A percentile compares a stretch with the other conserved stretches of the same genome.
These are phyloP conservation scores for Rhinopomastus cyanomelas DNA, from an alignment of 2,113 vertebrate genomes.

Conservation along the genomic window DNA sequence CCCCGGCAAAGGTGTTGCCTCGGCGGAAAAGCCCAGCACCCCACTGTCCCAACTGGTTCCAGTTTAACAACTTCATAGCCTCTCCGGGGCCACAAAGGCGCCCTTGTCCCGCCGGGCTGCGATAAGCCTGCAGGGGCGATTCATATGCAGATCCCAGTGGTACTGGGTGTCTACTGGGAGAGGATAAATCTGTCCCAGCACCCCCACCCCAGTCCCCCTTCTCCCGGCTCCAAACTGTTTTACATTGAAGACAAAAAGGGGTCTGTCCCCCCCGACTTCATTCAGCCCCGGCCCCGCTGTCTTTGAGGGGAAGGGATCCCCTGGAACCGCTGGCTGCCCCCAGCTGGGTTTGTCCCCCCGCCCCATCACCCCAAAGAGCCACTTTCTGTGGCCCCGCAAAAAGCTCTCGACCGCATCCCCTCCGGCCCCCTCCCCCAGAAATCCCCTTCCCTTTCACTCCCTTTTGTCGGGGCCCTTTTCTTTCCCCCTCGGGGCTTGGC, in stretches of 20 bases:
- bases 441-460: background rate
- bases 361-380: background rate
- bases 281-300: background rate
- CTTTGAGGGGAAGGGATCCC: background rate
- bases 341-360: background rate
- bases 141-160: slow-evolving; percentile 58
- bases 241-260: slow-evolving; percentile 51
- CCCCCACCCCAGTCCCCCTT: background rate
- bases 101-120: slow-evolving; percentile 14
- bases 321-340: background rate
- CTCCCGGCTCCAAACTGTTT: slow-evolving; percentile 39
- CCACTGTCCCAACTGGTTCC: background rate
- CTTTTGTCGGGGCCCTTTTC: background rate
- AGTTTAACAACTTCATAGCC: background rate
- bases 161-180: slow-evolving; percentile 15
- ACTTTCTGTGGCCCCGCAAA: background rate
- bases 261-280: background rate
- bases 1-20: background rate
- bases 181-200: slow-evolving; percentile 14
- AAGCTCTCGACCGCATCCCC: background rate
- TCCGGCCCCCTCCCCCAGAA: background rate
- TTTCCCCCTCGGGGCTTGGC: background rate
- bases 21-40: background rate
- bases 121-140: slow-evolving; percentile 7
- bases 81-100: slow-evolving; percentile 24